These are phyloP conservation scores for Trachymyrmex cornetzi DNA, from an alignment of 1,140 invertebrate genomes.

Conservation along the genomic window DNA sequence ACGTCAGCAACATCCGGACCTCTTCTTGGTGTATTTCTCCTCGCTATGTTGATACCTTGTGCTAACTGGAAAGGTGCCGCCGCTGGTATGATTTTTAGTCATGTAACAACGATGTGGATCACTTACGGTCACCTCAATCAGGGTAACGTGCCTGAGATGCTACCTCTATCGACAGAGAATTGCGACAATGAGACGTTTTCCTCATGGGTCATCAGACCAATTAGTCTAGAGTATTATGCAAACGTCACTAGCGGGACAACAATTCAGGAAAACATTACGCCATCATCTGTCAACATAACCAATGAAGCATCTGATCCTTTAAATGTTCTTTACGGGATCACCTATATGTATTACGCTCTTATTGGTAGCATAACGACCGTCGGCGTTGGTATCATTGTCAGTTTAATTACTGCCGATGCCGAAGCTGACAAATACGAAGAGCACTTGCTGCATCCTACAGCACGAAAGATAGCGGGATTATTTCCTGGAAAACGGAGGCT, in stretches of 20 bases:
- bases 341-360: constrained; percentile 92
- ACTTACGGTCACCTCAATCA: constrained; percentile 89
- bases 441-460: constrained; percentile 89
- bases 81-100: constrained; percentile 89
- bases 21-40: constrained; percentile 90
- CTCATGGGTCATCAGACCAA: constrained; percentile 85
- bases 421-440: constrained; percentile 90
- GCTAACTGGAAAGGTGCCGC: constrained; percentile 92
- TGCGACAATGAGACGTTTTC: constrained; percentile 90
- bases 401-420: constrained; percentile 88
- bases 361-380: constrained; percentile 90
- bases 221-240: constrained; percentile 10
- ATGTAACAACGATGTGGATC: constrained; percentile 89
- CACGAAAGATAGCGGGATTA: constrained; percentile 87
- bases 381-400: constrained; percentile 89
- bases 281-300: constrained; percentile 12
- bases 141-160: constrained; percentile 83
- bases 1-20: constrained; percentile 92
- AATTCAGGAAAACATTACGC: constrained; percentile 47
- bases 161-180: constrained; percentile 88
- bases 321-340: constrained; percentile 89
- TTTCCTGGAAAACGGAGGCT: constrained; percentile 87
- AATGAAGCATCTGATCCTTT: constrained; percentile 77
- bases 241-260: constrained; percentile 24
- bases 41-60: constrained; percentile 91